Conservation (phyloP, 2,113 vertebrate species). For the Drymodes brunneopygia region DNA sequence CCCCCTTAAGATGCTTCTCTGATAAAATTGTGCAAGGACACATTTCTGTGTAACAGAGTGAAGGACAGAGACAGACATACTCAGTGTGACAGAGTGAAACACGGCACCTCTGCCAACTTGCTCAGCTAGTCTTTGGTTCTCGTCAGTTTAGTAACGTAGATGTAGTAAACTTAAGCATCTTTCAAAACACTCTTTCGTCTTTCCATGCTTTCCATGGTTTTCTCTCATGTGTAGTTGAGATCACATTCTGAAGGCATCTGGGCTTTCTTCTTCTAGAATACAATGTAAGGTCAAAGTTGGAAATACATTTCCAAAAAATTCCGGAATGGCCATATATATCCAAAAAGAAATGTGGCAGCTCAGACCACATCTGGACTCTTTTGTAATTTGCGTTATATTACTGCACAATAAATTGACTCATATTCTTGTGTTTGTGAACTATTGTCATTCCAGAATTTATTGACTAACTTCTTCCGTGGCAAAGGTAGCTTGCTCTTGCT, state of each 20-base stretch:
- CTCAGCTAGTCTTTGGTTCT: not conserved
- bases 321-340: rapidly evolving
- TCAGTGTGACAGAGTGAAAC: not conserved
- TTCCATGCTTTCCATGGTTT: not conserved
- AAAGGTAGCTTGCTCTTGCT: not conserved
- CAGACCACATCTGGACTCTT: not conserved
- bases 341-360: not conserved
- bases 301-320: not conserved
- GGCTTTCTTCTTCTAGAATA: not conserved
- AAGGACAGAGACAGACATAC: not conserved
- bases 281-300: not conserved
- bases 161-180: not conserved
- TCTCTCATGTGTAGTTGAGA: not conserved
- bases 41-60: not conserved
- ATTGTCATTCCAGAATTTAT: not conserved
- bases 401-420: not conserved
- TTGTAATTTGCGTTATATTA: not conserved
- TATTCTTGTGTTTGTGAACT: not conserved
- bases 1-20: not conserved
- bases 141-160: not conserved
- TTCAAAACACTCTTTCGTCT: not conserved
- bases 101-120: not conserved
- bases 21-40: not conserved
- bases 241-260: not conserved
- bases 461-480: not conserved